Base-by-base conservation (phyloP, 1,140 invertebrate species). In the Daktulosphaira vitifoliae region DNA sequence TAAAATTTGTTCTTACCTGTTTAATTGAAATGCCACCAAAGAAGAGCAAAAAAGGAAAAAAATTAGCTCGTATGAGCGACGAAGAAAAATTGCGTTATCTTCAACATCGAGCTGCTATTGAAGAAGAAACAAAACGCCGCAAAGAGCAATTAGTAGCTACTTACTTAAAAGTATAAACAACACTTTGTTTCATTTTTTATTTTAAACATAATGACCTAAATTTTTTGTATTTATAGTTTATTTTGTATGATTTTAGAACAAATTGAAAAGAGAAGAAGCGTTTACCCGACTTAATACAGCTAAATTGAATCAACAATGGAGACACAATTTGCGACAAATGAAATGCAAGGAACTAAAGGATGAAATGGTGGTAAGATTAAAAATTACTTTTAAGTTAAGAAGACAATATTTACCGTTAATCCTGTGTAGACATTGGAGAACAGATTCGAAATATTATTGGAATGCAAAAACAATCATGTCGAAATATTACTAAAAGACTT, bases 251-350 rank as follows among this genome's bases (percentile, higher is more conserved):
- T 6, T 48, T 48, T 71, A 89, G 86, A 88, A 85, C 71, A 90
- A 90, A 79, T 74, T 90, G 6, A 86, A 84, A 73, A 82, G 81
- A 49, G 88, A 90, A 72, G 86, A 89, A 74, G 79, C 81, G 6
- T 89, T 87, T 73, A 79, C 84, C 1, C 81, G 86, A 62, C 75
- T 88, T 29, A 90, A 90, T 72, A 81, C 82, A 67, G 86, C 87
- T 0, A 90, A 90, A 76, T 85, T 90, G 18, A 89, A 90, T 71
- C 85, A 88, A 75, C 82, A 87, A 72, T 90, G 88, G 88, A 80
- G 88, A 56, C 82, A 81, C 46, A 80, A 87, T 66, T 75, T 90
- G 52, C 78, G 88, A 6, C 81, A 81, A 74, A 80, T 85, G 48
- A 90, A 89, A 78, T 83, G 82, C 67, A 81, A 81, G 46, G 84